These are phyloP conservation scores for Hermetia illucens DNA, from an alignment of 1,140 invertebrate genomes.

Conservation along the genomic window DNA sequence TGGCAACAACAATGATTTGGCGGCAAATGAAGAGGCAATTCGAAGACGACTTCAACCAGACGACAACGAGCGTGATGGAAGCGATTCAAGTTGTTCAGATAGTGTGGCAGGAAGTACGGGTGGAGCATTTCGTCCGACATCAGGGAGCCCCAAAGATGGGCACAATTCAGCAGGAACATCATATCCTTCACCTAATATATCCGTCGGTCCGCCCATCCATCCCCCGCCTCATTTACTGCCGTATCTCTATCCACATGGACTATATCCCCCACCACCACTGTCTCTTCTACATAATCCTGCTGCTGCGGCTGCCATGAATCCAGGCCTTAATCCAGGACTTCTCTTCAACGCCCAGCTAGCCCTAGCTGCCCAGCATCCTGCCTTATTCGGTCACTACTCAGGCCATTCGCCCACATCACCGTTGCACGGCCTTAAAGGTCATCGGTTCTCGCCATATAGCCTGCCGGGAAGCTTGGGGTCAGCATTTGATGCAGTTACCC, in stretches of 20 bases:
- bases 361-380: slow-evolving; percentile 65
- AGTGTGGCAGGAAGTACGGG: slow-evolving; percentile 38
- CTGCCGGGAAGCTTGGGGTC: slow-evolving; percentile 55
- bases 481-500: slow-evolving; percentile 73
- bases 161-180: slow-evolving; percentile 39
- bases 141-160: slow-evolving; percentile 35
- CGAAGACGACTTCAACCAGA: slow-evolving; percentile 39
- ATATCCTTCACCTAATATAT: slow-evolving; percentile 71
- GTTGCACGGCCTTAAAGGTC: slow-evolving; percentile 34
- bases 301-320: slow-evolving; percentile 37
- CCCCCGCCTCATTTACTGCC: slow-evolving; percentile 67
- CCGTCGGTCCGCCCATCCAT: slow-evolving; percentile 73
- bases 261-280: slow-evolving; percentile 63
- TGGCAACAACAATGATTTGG: slow-evolving; percentile 30
- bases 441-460: slow-evolving; percentile 70
- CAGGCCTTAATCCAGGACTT: slow-evolving; percentile 53
- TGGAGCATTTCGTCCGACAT: slow-evolving; percentile 40
- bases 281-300: slow-evolving; percentile 39
- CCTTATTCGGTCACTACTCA: slow-evolving; percentile 52
- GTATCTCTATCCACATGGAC: slow-evolving; percentile 74
- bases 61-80: slow-evolving; percentile 42
- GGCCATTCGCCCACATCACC: slow-evolving; percentile 39
- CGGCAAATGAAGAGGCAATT: slow-evolving; percentile 33
- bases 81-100: slow-evolving; percentile 50
- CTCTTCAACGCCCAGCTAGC: slow-evolving; percentile 71